Base-by-base conservation (phyloP, 64 coral and sea anemone species). In the Cladopsammia gracilis region DNA sequence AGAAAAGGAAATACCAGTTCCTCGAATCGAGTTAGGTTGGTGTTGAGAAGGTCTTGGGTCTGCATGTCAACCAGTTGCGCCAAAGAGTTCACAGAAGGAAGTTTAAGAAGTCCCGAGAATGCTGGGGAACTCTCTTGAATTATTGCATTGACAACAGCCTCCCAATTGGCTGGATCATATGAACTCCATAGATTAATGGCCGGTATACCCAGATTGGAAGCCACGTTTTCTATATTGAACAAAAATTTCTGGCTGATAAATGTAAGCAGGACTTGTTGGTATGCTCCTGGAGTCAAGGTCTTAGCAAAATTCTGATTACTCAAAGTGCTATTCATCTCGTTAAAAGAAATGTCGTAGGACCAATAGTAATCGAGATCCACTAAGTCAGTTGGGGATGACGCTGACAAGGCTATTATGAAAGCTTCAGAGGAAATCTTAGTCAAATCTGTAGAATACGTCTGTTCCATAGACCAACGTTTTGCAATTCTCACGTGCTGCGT, bases 101-200 rank as follows among this genome's bases (percentile, higher is more conserved):
- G 86, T 20, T 83, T 20, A 0, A 94, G 87, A 0, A 47, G 56
- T 19, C n/a, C 24, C 1, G 7, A 25, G 10, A 84, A 84, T 24
- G 62, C 62, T 18, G 45, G 4, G 62, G 80, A 49, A 62, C 80
- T 84, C 19, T 84, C 62, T 0, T 1, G 1, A 3, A 84, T 23
- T 44, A 84, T 67, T 4, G 62, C 80, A 67, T 84, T 44, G 0
- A 84, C 80, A 51, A 84, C 58, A 13, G n/a, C 13, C 34, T 93
- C 90, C 95, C 95, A 96, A 56, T 87, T 77, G 50, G 62, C 87
- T 56, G 87, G 86, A 16, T 96, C 91, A 24, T 80, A 96, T 0
- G 90, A 76, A 7, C 72, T 62, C 49, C 61, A 92, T 19, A 96
- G 79, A 48, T 90, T 60, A 3, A n/a, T 70, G 12, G 18, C n/a